Conservation (phyloP, 2,888 invertebrate genomes). For the Acronicta psi region DNA sequence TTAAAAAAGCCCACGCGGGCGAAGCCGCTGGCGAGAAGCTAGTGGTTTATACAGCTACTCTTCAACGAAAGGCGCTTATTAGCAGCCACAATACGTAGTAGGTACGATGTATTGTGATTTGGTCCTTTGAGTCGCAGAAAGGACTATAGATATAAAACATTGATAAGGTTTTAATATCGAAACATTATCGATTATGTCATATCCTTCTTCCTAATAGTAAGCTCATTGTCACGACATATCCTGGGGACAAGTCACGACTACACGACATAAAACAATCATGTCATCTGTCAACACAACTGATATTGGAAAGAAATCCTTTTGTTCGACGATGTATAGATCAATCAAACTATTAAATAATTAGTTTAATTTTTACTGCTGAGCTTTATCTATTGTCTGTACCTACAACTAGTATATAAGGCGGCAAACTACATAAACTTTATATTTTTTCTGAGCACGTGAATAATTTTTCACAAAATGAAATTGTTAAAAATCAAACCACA, state of each 20-base stretch:
- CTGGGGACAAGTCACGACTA: conserved; percentile 25
- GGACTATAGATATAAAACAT: neutral
- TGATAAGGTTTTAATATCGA: neutral
- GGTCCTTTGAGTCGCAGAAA: neutral
- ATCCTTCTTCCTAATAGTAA: conserved; percentile 1
- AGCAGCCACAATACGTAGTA: no score
- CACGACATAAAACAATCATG: conserved; percentile 21
- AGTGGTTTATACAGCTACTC: no score
- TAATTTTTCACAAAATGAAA: no score
- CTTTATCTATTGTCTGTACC: no score
- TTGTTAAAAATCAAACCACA: no score
- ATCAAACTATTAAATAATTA: conserved; percentile 11
- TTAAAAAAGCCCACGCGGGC: no score
- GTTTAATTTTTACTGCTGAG: neutral
- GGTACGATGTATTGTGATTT: no score
- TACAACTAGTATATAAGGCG: no score
- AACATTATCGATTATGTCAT: conserved; percentile 7
- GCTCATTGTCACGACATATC: conserved; percentile 14
- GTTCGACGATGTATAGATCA: conserved; percentile 8
- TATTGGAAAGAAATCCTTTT: conserved; percentile 13
- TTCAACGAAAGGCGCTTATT: no score
- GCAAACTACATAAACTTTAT: no score
- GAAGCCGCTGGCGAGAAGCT: no score
- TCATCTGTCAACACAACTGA: conserved; percentile 12
- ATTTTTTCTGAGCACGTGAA: no score